Evolutionary conservation across 1,140 invertebrate species (phyloP).

Genomic region (Muscidifurax raptorellus): DNA sequence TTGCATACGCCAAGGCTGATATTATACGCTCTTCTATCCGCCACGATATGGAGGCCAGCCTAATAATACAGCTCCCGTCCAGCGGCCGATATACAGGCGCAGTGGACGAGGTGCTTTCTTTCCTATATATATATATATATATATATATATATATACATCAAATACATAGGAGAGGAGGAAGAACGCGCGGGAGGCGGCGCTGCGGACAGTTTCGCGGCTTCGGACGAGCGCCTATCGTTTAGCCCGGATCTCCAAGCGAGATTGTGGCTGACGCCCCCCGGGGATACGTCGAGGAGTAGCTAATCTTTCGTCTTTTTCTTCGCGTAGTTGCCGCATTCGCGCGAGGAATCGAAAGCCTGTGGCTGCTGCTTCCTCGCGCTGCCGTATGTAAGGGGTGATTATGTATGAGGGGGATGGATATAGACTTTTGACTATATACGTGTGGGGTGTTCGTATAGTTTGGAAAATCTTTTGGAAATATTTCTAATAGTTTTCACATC

Average conservation of each 20-base stretch:
- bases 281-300: slow-evolving; percentile 60
- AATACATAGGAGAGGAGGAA: background rate
- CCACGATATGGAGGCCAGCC: slow-evolving; percentile 69
- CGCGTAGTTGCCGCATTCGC: too few relatives aligned
- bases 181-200: slow-evolving; percentile 6
- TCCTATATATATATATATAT: background rate
- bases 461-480: too few relatives aligned
- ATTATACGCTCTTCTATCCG: slow-evolving; percentile 63
- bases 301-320: background rate
- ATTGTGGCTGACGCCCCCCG: slow-evolving; percentile 69
- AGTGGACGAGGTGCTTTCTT: background rate
- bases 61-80: slow-evolving; percentile 69
- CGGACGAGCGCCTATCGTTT: slow-evolving; percentile 73
- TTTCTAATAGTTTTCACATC: too few relatives aligned
- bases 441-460: too few relatives aligned
- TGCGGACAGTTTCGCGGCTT: slow-evolving; percentile 37
- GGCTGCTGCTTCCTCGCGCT: slow-evolving; percentile 7
- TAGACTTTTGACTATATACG: too few relatives aligned
- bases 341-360: background rate
- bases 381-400: background rate
- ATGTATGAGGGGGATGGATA: background rate
- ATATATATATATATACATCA: background rate
- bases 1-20: slow-evolving; percentile 23
- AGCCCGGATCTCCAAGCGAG: slow-evolving; percentile 74
- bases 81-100: too few relatives aligned